These are phyloP conservation scores for Nomada ferruginata DNA, from an alignment of 2,888 invertebrate species.

Conservation along the genomic window DNA sequence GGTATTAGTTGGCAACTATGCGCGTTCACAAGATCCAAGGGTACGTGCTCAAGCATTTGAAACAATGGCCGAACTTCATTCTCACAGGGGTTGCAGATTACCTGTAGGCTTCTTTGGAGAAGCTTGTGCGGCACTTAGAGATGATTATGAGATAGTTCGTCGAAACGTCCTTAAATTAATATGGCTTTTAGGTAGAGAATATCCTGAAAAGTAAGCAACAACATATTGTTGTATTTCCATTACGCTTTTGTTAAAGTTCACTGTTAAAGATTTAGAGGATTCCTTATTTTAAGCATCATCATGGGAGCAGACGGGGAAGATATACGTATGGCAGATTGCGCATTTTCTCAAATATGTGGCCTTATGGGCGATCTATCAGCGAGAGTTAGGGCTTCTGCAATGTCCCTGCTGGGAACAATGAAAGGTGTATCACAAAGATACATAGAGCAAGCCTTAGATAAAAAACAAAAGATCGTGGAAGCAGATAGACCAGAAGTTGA, in stretches of 20 bases:
- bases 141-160: conserved; percentile 97
- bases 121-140: conserved; percentile 91
- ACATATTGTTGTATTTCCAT: neutral
- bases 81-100: conserved; percentile 91
- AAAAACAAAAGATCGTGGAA: conserved; percentile 88
- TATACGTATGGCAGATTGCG: conserved; percentile 96
- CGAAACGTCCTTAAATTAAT: conserved; percentile 94
- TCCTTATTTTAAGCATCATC: conserved; percentile 87
- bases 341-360: conserved; percentile 97
- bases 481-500: conserved; percentile 81
- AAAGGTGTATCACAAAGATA: conserved; percentile 94
- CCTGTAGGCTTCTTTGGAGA: conserved; percentile 88
- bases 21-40: conserved; percentile 94
- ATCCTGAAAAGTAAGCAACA: conserved; percentile 91
- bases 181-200: conserved; percentile 93
- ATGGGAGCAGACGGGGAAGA: conserved; percentile 92
- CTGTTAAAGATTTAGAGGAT: conserved; percentile 4
- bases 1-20: conserved; percentile 92
- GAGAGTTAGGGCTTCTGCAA: conserved; percentile 93
- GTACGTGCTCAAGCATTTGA: conserved; percentile 95
- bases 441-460: conserved; percentile 97
- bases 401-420: conserved; percentile 94
- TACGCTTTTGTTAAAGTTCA: conserved; percentile 9
- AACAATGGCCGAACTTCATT: conserved; percentile 92
- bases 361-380: conserved; percentile 96